Base-by-base conservation (phyloP, 2,113 vertebrate genomes). In the Sorex araneus region DNA sequence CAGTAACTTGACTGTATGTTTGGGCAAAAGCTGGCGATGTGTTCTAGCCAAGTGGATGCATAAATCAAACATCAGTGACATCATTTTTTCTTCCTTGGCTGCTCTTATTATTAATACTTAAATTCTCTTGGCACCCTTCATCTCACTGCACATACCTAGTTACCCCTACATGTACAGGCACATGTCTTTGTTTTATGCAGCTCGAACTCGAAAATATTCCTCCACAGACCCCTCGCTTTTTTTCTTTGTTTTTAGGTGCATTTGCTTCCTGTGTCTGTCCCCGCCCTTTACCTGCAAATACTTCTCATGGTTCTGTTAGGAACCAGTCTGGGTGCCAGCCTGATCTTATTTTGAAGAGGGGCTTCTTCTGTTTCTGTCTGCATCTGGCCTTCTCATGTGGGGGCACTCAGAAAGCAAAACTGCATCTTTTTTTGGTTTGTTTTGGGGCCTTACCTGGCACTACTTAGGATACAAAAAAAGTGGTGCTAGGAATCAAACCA, bases 41-140 rank as follows among this genome's bases (percentile, higher is more conserved):
- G 43, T 75, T 77, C 45, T 87, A 75, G 74, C 78, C 60, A 92
- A n/a, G 36, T 45, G 73, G 47, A 73, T 16, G 30, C 6, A 71
- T 32, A 89, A 89, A 36, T 73, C 82, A 81, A 78, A 50, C 12
- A 28, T 73, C 54, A 80, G 36, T 80, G 76, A 60, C 11, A 34
- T 7, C 54, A 30, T 50, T 4, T 34, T 36, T 93, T 92, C 88
- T 34, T 60, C 15, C 40, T 18, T 45, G 12, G 30, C 67, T 87
- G 10, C 6, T 91, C 18, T 73, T 45, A 34, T 78, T 89, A 27
- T 64, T 84, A 89, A 57, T 92, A 10, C 82, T 92, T 43, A 87
- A 40, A 77, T 91, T 45, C 10, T 63, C 18, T 64, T 85, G 69
- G 19, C 30, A 89, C 5, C 83, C 77, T 80, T 40, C 30, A 78